A percentile compares a stretch with the other conserved stretches of the same genome.
These are phyloP conservation scores for Sternarchorhynchus goeldii DNA, from an alignment of 2,797 vertebrate genomes.

Conservation along the genomic window DNA sequence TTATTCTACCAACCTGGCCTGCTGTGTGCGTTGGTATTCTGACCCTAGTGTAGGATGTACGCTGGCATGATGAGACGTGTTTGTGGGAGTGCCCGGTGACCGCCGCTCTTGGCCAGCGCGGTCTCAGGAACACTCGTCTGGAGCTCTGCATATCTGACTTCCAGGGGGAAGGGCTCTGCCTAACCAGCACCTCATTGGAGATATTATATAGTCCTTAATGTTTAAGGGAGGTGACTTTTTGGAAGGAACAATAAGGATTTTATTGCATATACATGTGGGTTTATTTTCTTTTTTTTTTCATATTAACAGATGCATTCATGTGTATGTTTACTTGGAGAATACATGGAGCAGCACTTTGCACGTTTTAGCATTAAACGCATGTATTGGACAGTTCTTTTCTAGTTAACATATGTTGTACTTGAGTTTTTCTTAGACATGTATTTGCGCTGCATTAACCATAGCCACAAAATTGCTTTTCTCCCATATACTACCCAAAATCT, in stretches of 20 bases:
- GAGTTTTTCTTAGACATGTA: constrained; percentile 47
- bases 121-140: constrained; percentile 34
- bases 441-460: constrained; percentile 46
- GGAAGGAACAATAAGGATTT: constrained; percentile 72
- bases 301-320: constrained; percentile 83
- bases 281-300: constrained; percentile 73
- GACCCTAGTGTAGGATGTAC: constrained; percentile 40
- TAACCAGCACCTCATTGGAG: constrained; percentile 82
- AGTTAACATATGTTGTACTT: constrained; percentile 48
- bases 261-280: constrained; percentile 81
- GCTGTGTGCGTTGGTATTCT: constrained; percentile 65
- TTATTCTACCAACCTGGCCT: constrained; percentile 63
- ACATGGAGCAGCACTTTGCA: constrained; percentile 88
- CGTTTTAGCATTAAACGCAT: constrained; percentile 90
- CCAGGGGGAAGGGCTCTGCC: constrained; percentile 72
- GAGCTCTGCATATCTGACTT: constrained; percentile 61
- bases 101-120: no score
- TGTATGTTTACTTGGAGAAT: constrained; percentile 78
- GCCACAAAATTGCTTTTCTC: constrained; percentile 43
- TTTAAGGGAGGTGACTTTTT: constrained; percentile 94
- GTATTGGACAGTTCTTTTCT: constrained; percentile 71
- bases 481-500: constrained; percentile 55
- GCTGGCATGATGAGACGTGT: constrained; percentile 13
- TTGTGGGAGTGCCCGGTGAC: constrained; percentile 23
- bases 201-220: constrained; percentile 92